phyloP scores from a whole-genome alignment of 1,140 invertebrate genomes.

The Zaprionus inermis region DNA sequence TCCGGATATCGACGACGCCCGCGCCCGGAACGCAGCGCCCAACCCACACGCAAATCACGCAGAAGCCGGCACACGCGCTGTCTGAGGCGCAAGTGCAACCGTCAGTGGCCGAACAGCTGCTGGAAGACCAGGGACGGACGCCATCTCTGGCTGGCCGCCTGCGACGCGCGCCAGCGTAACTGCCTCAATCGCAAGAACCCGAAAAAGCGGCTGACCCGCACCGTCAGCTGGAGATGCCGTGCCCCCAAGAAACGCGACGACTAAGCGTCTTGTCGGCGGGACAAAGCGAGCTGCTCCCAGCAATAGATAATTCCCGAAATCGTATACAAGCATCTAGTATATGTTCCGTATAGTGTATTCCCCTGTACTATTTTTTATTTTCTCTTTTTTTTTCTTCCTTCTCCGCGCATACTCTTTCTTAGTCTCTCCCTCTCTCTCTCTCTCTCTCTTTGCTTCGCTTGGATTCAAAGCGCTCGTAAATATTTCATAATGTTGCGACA shows the following conservation, averaged over 20 bases:
- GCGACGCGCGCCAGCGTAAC: slow-evolving; percentile 40
- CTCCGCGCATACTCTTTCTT: background rate
- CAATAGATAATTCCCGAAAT: no score
- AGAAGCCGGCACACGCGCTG: slow-evolving; percentile 33
- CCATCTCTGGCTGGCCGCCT: slow-evolving; percentile 28
- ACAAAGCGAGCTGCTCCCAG: background rate
- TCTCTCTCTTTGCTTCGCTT: slow-evolving; percentile 10
- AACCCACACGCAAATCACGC: background rate
- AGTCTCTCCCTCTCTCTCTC: background rate
- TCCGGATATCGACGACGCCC: background rate
- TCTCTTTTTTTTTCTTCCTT: background rate
- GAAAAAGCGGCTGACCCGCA: slow-evolving; percentile 23
- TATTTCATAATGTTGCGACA: slow-evolving; percentile 78
- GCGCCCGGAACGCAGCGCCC: background rate
- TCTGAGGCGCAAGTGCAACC: slow-evolving; percentile 20
- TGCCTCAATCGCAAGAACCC: slow-evolving; percentile 29
- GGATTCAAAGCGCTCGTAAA: slow-evolving; percentile 73
- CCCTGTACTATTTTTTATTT: slow-evolving; percentile 8
- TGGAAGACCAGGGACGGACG: slow-evolving; percentile 28
- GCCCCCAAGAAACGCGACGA: background rate
- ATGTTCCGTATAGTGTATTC: background rate
- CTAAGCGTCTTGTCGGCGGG: background rate
- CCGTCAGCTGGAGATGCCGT: slow-evolving; percentile 16
- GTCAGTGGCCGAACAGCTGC: slow-evolving; percentile 46
- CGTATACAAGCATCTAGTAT: background rate